phyloP scores from a whole-genome alignment of 2,888 invertebrate genomes.

The Lydus trimaculatus region DNA sequence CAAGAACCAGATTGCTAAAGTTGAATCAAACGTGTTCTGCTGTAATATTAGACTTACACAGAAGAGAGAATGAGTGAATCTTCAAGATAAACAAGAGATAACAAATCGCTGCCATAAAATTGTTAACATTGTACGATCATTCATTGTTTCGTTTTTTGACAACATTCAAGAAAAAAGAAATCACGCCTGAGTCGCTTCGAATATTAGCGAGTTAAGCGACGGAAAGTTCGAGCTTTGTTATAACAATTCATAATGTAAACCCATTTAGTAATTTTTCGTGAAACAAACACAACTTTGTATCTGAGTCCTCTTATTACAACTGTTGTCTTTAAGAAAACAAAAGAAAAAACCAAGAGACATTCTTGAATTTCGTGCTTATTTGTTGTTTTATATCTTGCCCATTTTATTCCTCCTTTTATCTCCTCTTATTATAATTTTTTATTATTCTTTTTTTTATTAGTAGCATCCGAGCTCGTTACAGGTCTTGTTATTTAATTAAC shows the following conservation, averaged over 20 bases:
- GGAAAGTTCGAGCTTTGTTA: not conserved
- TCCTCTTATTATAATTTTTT: conserved; percentile 30
- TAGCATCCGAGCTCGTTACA: conserved; percentile 52
- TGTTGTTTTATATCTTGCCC: not conserved
- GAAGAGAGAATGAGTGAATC: conserved; percentile 24
- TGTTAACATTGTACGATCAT: conserved; percentile 9
- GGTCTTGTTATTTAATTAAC: conserved; percentile 61
- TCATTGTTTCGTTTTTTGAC: not conserved
- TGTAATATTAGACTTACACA: conserved; percentile 12
- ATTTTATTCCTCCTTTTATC: not conserved
- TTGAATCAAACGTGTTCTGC: conserved; percentile 3
- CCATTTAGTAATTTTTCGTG: too few relatives aligned
- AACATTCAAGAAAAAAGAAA: not conserved
- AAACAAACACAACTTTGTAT: too few relatives aligned
- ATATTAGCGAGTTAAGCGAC: conserved; percentile 1
- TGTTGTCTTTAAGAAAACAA: not conserved
- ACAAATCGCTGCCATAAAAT: conserved; percentile 26
- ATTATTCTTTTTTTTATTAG: conserved; percentile 40
- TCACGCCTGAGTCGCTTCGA: not conserved
- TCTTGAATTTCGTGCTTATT: not conserved
- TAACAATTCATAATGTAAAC: not conserved
- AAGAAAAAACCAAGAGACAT: too few relatives aligned
- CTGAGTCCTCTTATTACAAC: too few relatives aligned
- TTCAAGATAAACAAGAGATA: conserved; percentile 35
- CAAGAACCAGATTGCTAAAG: conserved; percentile 31